A percentile compares a stretch with the other conserved stretches of the same genome.
phyloP scores from a whole-genome alignment of 64 coral and sea anemone species.

The Stylophora pistillata region DNA sequence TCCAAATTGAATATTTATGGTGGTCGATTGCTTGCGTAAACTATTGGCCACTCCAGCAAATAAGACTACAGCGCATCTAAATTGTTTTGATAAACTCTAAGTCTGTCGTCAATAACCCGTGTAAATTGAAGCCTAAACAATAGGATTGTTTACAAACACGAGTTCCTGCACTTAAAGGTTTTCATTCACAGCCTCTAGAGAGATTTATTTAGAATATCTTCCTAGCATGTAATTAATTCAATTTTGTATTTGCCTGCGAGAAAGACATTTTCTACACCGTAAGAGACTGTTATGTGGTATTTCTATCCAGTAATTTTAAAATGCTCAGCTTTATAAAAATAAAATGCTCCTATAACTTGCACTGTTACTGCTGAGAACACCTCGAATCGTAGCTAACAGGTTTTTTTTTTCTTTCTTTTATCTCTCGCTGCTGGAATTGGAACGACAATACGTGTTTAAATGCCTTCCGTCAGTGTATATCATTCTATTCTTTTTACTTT shows the following conservation, averaged over 20 bases:
- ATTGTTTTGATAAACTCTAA: constrained; percentile 37
- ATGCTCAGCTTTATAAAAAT: neutral
- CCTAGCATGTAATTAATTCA: neutral
- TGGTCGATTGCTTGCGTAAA: neutral
- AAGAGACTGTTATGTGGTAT: neutral
- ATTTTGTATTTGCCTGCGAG: neutral
- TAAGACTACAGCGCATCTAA: constrained; percentile 3
- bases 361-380: neutral
- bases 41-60: neutral
- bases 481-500: neutral
- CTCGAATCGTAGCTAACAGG: neutral
- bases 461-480: no score
- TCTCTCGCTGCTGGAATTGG: neutral
- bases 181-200: neutral
- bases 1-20: constrained; percentile 4
- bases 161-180: constrained; percentile 1
- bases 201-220: neutral
- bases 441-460: no score
- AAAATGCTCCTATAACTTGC: neutral
- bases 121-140: constrained; percentile 24
- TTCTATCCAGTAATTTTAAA: neutral
- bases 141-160: constrained; percentile 24
- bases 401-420: no score
- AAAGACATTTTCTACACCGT: neutral
- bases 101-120: constrained; percentile 29